These are phyloP conservation scores for Coenobita brevimanus DNA, from an alignment of 1,140 invertebrate genomes.

Conservation along the genomic window DNA sequence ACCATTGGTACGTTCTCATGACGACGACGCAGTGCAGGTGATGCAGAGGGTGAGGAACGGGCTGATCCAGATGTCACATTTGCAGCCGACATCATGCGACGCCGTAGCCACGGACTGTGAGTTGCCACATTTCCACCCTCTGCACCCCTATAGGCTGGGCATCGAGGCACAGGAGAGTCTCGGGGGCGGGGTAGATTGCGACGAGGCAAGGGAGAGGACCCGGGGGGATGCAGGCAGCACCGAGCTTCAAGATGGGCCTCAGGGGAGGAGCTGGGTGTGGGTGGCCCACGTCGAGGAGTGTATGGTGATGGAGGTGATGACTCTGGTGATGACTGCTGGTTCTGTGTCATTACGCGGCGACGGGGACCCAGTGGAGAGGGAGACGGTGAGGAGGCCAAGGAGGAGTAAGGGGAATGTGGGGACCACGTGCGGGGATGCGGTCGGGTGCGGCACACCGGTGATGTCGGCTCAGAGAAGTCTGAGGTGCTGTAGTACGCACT, in stretches of 20 bases:
- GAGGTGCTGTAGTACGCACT: slow-evolving; percentile 66
- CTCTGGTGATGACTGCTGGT: slow-evolving; percentile 33
- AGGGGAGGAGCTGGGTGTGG: slow-evolving; percentile 38
- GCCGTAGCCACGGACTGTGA: slow-evolving; percentile 56
- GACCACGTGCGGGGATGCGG: neutral
- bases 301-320: slow-evolving; percentile 44
- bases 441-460: slow-evolving; percentile 35
- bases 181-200: neutral
- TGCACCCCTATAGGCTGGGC: neutral
- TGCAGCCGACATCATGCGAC: slow-evolving; percentile 13
- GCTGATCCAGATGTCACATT: slow-evolving; percentile 12
- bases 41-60: slow-evolving; percentile 12
- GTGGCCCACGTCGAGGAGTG: neutral
- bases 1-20: slow-evolving; percentile 23
- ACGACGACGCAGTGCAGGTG: slow-evolving; percentile 48
- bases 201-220: slow-evolving; percentile 31
- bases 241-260: neutral
- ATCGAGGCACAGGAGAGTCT: slow-evolving; percentile 12
- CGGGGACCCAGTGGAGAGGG: neutral
- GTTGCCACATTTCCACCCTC: neutral
- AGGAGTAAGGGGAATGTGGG: slow-evolving; percentile 8
- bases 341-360: neutral
- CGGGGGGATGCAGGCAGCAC: neutral
- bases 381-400: slow-evolving; percentile 16
- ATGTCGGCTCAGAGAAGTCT: slow-evolving; percentile 57